Evolutionary conservation across 2,113 vertebrate genomes (phyloP).

Genomic region (Prunella fulvescens): DNA sequence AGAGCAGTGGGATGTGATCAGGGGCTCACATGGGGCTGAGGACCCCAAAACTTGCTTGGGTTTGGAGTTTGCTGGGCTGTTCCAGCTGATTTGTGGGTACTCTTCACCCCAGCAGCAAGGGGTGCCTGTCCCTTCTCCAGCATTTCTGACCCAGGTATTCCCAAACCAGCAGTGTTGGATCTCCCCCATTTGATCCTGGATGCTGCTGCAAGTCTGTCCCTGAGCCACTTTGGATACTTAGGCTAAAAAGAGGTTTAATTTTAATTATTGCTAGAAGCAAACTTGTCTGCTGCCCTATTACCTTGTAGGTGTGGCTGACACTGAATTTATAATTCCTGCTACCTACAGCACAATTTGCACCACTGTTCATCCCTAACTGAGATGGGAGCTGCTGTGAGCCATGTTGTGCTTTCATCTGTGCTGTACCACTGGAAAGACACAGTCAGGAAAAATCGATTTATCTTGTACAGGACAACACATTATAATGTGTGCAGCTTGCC

Average conservation of each 20-base stretch:
- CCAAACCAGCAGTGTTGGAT: background rate
- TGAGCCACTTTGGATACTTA: background rate
- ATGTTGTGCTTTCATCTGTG: background rate
- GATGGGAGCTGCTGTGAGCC: background rate
- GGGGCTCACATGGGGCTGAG: background rate
- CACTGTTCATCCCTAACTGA: background rate
- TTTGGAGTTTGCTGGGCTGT: background rate
- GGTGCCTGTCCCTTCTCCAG: background rate
- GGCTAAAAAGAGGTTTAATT: background rate
- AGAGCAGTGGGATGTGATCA: background rate
- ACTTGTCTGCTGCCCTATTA: background rate
- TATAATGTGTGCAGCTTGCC: accelerated
- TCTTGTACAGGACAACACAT: background rate
- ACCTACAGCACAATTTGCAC: background rate
- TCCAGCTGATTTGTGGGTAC: background rate
- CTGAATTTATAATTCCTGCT: background rate
- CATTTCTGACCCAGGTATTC: background rate
- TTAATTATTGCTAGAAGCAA: background rate
- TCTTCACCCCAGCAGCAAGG: background rate
- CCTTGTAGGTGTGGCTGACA: background rate
- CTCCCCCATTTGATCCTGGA: background rate
- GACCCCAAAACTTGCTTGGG: background rate
- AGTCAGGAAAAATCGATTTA: background rate
- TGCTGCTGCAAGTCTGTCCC: background rate
- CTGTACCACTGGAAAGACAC: background rate